A percentile compares a stretch with the other conserved stretches of the same genome.
These are phyloP conservation scores for Brachionus plicatilis DNA, from an alignment of 1,140 invertebrate genomes.

Conservation along the genomic window DNA sequence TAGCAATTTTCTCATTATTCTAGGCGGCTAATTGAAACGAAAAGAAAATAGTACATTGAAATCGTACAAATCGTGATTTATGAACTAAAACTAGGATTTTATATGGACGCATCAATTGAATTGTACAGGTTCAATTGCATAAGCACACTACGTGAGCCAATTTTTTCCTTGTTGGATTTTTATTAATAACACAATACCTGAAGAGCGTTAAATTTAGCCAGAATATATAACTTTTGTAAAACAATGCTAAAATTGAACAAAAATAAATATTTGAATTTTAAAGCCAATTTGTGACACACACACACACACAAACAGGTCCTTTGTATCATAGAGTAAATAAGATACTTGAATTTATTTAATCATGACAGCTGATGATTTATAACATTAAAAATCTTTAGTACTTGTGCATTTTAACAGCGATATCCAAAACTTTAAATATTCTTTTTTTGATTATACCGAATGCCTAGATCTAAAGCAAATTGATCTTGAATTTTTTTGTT, in stretches of 20 bases:
- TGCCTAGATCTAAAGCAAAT: background rate
- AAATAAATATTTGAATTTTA: background rate
- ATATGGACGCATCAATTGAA: background rate
- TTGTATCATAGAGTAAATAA: background rate
- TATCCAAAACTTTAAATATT: background rate
- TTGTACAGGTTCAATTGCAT: background rate
- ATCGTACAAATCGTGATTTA: background rate
- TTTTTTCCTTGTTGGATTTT: background rate
- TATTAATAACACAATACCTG: background rate
- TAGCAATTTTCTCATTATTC: background rate
- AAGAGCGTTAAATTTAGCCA: background rate
- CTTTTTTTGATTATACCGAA: background rate
- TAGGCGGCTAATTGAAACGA: background rate
- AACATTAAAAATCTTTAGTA: background rate
- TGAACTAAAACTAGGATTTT: background rate
- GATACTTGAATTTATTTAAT: background rate
- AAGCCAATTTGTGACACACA: background rate
- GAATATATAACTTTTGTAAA: background rate
- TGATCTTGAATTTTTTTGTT: background rate
- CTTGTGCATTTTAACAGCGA: background rate
- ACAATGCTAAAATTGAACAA: background rate
- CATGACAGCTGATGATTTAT: background rate
- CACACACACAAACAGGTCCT: background rate
- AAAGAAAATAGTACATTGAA: background rate
- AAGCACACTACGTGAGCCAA: background rate